Percentiles rank a stretch among this genome's conserved stretches.
phyloP scores from a whole-genome alignment of 2,888 invertebrate genomes.

The Polymixis flavicincta region DNA sequence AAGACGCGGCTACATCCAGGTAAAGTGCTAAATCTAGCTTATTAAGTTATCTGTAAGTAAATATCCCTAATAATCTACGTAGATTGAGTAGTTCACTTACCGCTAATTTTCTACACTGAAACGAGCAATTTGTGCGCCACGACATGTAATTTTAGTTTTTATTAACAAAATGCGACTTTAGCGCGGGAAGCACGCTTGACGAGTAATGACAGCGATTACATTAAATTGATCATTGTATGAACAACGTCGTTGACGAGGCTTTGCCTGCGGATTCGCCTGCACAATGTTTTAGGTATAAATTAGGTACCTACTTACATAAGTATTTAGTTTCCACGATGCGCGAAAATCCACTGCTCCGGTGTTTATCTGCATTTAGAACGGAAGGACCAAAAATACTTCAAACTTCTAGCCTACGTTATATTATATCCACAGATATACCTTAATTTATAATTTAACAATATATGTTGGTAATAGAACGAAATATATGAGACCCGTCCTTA shows the following conservation, averaged over 20 bases:
- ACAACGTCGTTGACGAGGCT: slow-evolving; percentile 33
- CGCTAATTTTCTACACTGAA: slow-evolving; percentile 70
- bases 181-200: slow-evolving; percentile 48
- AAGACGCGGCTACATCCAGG: slow-evolving; percentile 67
- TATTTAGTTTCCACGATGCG: background rate
- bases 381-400: background rate
- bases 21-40: slow-evolving; percentile 77
- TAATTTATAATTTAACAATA: background rate
- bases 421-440: background rate
- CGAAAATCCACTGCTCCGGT: background rate
- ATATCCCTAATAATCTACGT: slow-evolving; percentile 72
- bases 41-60: slow-evolving; percentile 80
- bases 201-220: slow-evolving; percentile 63
- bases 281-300: background rate
- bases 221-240: slow-evolving; percentile 54
- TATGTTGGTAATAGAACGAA: background rate
- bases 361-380: background rate
- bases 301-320: too few relatives aligned
- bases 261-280: background rate
- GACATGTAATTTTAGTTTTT: slow-evolving; percentile 66
- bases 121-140: slow-evolving; percentile 64
- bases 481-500: background rate
- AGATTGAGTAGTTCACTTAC: slow-evolving; percentile 70
- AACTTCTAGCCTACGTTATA: background rate
- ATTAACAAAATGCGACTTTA: slow-evolving; percentile 55